Evolutionary conservation across 1,140 invertebrate species (phyloP).

Genomic region (Lasioglossum baleicum): DNA sequence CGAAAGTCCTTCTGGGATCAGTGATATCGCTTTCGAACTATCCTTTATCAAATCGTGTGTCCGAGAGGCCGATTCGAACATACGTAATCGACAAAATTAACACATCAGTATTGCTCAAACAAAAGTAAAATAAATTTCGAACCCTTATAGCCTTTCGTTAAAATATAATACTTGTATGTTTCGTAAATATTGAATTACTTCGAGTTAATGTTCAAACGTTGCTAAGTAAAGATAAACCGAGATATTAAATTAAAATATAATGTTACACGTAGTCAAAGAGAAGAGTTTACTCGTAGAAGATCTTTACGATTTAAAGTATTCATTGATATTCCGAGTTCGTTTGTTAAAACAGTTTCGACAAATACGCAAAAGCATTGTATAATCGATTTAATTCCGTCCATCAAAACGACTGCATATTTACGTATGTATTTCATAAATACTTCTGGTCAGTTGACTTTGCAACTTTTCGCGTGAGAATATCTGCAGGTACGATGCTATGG

Average conservation of each 20-base stretch:
- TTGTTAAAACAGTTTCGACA: not conserved
- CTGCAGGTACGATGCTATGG: not conserved
- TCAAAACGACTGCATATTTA: slow-evolving; percentile 38
- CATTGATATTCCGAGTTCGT: not conserved
- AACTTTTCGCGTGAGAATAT: slow-evolving; percentile 34
- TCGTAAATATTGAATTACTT: not conserved
- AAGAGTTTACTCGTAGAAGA: not conserved
- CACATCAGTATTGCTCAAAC: not conserved
- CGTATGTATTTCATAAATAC: slow-evolving; percentile 35
- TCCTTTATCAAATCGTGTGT: not conserved
- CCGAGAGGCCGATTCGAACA: not conserved
- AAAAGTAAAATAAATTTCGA: not conserved
- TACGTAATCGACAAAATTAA: not conserved
- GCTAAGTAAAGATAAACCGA: not conserved
- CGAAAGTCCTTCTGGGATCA: slow-evolving; percentile 4
- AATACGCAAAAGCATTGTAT: slow-evolving; percentile 6
- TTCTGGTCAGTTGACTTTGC: slow-evolving; percentile 23
- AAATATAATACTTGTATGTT: slow-evolving; percentile 1
- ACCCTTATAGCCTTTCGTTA: not conserved
- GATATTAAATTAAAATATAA: not conserved
- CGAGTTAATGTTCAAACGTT: not conserved
- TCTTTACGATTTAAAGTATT: not conserved
- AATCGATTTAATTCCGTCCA: slow-evolving; percentile 60
- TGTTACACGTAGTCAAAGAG: not conserved
- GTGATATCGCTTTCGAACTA: slow-evolving; percentile 26